Conservation (phyloP, 2,888 invertebrate genomes). For the Reticulitermes lucifugus region DNA sequence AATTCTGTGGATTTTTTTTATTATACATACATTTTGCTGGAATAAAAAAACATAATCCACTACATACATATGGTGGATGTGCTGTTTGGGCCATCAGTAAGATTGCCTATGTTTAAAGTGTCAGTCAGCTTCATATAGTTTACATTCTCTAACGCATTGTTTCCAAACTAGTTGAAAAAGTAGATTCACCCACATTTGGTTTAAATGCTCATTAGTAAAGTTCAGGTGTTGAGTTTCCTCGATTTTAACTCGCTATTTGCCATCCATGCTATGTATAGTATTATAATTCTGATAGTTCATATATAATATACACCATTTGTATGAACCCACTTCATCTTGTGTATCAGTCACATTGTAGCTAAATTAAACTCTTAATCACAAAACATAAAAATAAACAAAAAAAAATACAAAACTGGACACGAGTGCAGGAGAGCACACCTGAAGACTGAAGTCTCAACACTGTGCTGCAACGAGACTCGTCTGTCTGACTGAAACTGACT, state of each 20-base stretch:
- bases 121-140: constrained; percentile 23
- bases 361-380: constrained; percentile 42
- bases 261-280: constrained; percentile 53
- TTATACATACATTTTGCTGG: constrained; percentile 44
- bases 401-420: constrained; percentile 39
- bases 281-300: constrained; percentile 49
- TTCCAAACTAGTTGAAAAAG: constrained; percentile 4
- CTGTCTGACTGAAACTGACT: constrained; percentile 37
- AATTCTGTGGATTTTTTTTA: constrained; percentile 44
- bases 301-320: constrained; percentile 45
- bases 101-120: not conserved
- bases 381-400: constrained; percentile 30
- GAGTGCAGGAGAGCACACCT: constrained; percentile 39
- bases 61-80: constrained; percentile 37
- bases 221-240: constrained; percentile 15
- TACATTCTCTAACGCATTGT: constrained; percentile 2
- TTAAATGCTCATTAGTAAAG: constrained; percentile 32
- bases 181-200: constrained; percentile 5
- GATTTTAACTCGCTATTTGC: constrained; percentile 45
- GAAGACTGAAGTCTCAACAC: constrained; percentile 47
- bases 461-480: constrained; percentile 28
- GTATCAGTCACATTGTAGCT: constrained; percentile 45
- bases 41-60: constrained; percentile 25
- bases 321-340: constrained; percentile 43
- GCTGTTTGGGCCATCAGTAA: constrained; percentile 19